phyloP scores from a whole-genome alignment of 2,113 vertebrate genomes.

The Hemibagrus wyckioides region DNA sequence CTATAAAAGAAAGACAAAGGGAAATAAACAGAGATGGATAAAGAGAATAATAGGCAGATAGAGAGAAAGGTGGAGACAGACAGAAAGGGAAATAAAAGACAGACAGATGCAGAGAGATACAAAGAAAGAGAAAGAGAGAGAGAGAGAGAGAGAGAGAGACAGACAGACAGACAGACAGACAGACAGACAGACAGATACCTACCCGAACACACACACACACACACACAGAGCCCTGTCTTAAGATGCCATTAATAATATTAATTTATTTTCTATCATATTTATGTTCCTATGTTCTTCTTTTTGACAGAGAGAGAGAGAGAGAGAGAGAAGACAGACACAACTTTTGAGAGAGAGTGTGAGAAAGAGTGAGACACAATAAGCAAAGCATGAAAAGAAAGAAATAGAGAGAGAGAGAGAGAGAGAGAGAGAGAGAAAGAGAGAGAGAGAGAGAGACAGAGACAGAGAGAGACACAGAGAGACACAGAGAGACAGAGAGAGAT shows the following conservation, averaged over 20 bases:
- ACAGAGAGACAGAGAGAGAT: constrained; percentile 44
- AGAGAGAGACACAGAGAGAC: constrained; percentile 53
- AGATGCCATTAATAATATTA: too few species aligned
- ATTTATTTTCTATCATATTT: too few species aligned
- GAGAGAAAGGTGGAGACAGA: too few species aligned
- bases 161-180: neutral
- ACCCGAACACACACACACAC: neutral
- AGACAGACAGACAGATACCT: neutral
- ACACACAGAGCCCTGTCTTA: too few species aligned
- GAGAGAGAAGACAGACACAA: neutral
- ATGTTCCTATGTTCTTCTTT: too few species aligned
- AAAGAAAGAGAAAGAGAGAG: neutral
- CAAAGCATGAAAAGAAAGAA: neutral
- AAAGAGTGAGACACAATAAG: neutral
- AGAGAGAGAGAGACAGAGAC: neutral
- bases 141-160: neutral
- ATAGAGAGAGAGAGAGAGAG: neutral
- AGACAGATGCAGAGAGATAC: too few species aligned
- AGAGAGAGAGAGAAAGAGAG: neutral
- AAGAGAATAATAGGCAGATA: neutral
- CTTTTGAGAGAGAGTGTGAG: neutral
- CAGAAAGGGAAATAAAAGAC: neutral
- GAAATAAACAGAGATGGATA: neutral
- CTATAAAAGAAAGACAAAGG: neutral
- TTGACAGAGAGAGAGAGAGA: neutral